Percentiles rank a stretch among this genome's conserved stretches.
Conservation (phyloP, 2,888 invertebrate genomes). For the Omphaloscelis lunosa region DNA sequence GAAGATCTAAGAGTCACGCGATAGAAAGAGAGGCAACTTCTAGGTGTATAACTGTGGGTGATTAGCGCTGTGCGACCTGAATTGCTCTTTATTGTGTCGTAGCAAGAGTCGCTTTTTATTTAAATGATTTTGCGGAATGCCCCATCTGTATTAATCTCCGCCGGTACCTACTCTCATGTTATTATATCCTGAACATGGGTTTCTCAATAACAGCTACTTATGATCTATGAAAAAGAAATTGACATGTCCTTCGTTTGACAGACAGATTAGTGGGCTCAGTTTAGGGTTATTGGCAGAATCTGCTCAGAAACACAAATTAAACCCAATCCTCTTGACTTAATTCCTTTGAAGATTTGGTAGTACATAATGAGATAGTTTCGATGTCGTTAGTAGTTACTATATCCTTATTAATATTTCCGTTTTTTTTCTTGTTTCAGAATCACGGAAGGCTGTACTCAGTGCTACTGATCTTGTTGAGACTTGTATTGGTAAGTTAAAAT, state of each 20-base stretch:
- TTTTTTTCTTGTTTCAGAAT: constrained; percentile 52
- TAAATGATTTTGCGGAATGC: no score
- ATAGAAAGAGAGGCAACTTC: no score
- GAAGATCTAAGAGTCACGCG: no score
- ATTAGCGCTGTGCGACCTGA: no score
- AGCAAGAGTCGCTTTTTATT: no score
- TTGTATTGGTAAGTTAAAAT: constrained; percentile 35
- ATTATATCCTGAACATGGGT: no score
- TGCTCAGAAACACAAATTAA: background rate
- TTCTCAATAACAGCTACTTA: background rate
- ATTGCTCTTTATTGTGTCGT: no score
- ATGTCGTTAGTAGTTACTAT: background rate
- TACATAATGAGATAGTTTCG: background rate
- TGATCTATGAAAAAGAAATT: background rate
- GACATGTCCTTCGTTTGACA: background rate
- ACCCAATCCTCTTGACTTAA: background rate
- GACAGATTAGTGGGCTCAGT: no score
- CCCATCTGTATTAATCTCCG: no score
- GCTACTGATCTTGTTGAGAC: constrained; percentile 1
- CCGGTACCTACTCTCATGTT: no score
- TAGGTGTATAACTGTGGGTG: no score
- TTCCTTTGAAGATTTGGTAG: background rate
- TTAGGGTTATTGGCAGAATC: background rate
- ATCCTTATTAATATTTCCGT: background rate
- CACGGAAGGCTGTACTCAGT: background rate